These are phyloP conservation scores for Orcinus orca DNA, from an alignment of 2,113 vertebrate species.

Conservation along the genomic window DNA sequence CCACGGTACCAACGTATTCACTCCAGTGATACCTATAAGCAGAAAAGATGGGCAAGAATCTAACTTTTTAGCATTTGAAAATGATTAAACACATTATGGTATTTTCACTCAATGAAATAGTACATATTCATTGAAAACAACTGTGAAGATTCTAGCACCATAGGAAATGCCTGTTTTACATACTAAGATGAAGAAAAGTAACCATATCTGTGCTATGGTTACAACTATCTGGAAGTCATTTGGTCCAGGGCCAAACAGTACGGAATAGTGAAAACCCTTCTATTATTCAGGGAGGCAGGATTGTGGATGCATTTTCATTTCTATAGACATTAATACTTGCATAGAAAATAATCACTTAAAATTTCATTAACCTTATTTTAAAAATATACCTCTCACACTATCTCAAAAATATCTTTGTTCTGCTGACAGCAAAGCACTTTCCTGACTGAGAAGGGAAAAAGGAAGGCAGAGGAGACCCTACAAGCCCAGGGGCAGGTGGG, in stretches of 20 bases:
- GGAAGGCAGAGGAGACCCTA: neutral
- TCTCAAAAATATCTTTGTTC: neutral
- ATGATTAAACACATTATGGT: neutral
- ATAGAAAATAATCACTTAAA: constrained; percentile 30
- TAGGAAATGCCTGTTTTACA: neutral
- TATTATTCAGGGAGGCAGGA: neutral
- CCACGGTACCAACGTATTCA: neutral
- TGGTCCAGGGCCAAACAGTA: neutral
- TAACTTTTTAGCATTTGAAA: constrained; percentile 37
- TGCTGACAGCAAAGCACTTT: neutral
- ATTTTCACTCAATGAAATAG: neutral
- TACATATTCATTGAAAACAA: neutral
- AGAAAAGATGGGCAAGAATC: neutral
- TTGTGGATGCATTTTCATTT: neutral
- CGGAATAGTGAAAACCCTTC: neutral
- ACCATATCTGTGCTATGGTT: neutral
- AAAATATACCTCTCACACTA: neutral
- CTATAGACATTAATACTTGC: neutral
- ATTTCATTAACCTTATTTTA: neutral
- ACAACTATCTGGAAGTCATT: neutral
- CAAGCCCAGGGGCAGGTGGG: neutral
- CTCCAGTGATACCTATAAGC: neutral
- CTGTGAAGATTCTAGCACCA: neutral
- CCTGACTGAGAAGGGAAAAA: neutral
- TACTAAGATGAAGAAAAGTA: neutral